These are phyloP conservation scores for Xanthia icteritia DNA, from an alignment of 2,888 invertebrate genomes.

Conservation along the genomic window DNA sequence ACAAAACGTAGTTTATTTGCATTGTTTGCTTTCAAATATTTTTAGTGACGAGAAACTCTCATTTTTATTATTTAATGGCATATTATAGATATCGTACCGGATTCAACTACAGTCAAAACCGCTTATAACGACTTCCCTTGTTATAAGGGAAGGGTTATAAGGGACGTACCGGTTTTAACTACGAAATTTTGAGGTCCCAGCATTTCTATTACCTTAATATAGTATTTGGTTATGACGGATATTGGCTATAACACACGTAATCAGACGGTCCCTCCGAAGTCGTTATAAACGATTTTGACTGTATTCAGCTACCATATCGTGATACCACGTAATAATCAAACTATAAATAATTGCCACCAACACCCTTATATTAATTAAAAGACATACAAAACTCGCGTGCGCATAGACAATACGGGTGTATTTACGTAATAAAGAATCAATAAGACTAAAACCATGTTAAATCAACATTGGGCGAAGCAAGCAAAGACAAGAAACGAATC, in stretches of 20 bases:
- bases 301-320: slow-evolving; percentile 52
- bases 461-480: slow-evolving; percentile 89
- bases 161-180: no score
- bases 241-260: no score
- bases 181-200: no score
- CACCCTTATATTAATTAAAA: slow-evolving; percentile 87
- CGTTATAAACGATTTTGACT: no score
- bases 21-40: background rate
- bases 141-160: no score
- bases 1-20: background rate
- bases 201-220: no score
- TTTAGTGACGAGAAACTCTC: background rate
- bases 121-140: no score
- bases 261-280: no score
- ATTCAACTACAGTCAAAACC: no score
- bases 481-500: slow-evolving; percentile 90
- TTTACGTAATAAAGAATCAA: slow-evolving; percentile 90
- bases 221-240: no score
- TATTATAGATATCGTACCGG: no score
- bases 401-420: slow-evolving; percentile 87
- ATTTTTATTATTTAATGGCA: no score
- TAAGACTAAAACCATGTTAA: slow-evolving; percentile 90
- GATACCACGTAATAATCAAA: slow-evolving; percentile 66
- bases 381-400: slow-evolving; percentile 84
- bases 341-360: slow-evolving; percentile 80